Evolutionary conservation across 64 coral and sea anemone genomes (phyloP).

Genomic region (Actinia tenebrosa): DNA sequence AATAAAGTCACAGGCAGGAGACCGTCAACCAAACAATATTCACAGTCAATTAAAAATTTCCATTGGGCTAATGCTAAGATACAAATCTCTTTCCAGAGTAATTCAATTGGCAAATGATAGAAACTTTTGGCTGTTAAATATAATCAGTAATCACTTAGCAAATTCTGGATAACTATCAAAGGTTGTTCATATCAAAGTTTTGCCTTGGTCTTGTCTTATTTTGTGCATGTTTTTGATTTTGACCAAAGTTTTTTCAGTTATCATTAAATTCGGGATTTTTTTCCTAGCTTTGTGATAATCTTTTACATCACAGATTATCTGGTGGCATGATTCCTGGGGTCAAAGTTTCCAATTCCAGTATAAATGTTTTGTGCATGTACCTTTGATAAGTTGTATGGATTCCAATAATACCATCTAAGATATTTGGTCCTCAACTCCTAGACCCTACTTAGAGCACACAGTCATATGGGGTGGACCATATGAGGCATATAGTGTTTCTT

Average conservation of each 20-base stretch:
- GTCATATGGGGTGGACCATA: too few relatives aligned
- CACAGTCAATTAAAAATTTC: too few relatives aligned
- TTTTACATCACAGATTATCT: neutral
- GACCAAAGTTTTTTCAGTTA: neutral
- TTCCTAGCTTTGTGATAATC: neutral
- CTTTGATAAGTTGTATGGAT: neutral
- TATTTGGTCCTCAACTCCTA: neutral
- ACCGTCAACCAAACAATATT: too few relatives aligned
- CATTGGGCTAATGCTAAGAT: too few relatives aligned
- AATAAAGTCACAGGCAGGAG: too few relatives aligned
- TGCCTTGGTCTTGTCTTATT: neutral
- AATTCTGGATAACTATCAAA: neutral
- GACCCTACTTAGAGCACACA: neutral
- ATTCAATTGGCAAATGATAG: too few relatives aligned
- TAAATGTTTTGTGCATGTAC: neutral
- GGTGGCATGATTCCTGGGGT: neutral
- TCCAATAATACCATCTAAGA: too few relatives aligned
- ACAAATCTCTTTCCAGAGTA: too few relatives aligned
- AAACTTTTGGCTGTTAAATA: too few relatives aligned
- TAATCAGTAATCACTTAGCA: neutral
- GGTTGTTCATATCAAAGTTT: neutral
- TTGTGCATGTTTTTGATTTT: neutral
- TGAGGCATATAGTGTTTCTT: neutral
- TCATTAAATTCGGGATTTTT: neutral
- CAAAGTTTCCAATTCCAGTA: neutral